A percentile compares a stretch with the other conserved stretches of the same genome.
Conservation (phyloP, 2,888 invertebrate species). For the Lasius platythorax region DNA sequence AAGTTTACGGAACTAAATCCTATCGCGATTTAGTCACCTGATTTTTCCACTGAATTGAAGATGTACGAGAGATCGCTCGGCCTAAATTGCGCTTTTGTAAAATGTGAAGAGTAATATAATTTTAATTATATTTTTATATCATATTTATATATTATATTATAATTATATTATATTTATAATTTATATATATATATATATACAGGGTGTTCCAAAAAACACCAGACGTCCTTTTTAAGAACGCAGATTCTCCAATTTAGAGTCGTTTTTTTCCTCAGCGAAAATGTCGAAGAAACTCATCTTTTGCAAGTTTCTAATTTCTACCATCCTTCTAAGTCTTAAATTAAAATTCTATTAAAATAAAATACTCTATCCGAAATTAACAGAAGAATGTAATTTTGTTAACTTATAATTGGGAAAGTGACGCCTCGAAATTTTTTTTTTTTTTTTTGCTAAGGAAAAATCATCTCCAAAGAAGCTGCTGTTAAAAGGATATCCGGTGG, state of each 20-base stretch:
- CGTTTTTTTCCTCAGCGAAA: neutral
- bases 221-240: neutral
- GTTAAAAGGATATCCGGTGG: no score
- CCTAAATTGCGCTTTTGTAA: neutral
- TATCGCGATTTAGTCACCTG: neutral
- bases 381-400: no score
- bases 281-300: neutral
- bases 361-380: no score
- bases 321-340: neutral
- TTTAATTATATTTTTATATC: no score
- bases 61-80: neutral
- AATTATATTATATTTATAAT: neutral
- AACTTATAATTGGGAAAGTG: no score
- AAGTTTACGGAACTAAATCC: conserved; percentile 62
- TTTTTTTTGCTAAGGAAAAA: no score
- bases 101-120: neutral
- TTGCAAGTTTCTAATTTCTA: neutral
- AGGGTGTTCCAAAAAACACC: neutral
- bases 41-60: neutral
- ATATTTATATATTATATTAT: no score
- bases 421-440: no score
- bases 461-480: no score
- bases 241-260: neutral
- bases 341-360: neutral
- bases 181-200: no score